phyloP scores from a whole-genome alignment of 53 echinoderm and acorn worm species.

The Antedon mediterranea region DNA sequence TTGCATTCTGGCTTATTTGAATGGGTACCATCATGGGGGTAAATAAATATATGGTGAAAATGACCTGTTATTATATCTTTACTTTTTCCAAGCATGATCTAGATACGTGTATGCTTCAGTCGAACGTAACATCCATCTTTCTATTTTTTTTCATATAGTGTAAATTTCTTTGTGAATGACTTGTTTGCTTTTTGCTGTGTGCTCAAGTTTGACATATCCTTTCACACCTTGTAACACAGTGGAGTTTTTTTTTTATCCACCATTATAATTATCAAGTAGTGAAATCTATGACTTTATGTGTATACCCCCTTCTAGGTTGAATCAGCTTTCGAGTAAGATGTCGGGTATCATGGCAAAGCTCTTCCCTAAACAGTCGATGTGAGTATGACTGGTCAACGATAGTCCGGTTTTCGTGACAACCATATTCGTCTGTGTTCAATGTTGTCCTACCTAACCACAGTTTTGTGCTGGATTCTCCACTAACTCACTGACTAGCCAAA shows the following conservation, averaged over 20 bases:
- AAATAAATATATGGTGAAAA: no score
- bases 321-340: slow-evolving; percentile 92
- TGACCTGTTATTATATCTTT: background rate
- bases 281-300: background rate
- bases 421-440: background rate
- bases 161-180: background rate
- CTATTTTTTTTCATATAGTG: background rate
- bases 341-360: slow-evolving; percentile 86
- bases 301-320: slow-evolving; percentile 70
- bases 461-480: background rate
- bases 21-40: no score
- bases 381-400: slow-evolving; percentile 38
- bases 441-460: background rate
- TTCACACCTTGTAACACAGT: background rate
- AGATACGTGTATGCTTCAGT: background rate
- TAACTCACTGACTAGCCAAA: background rate
- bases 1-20: no score
- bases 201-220: background rate
- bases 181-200: background rate
- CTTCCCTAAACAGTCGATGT: slow-evolving; percentile 96
- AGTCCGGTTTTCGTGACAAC: background rate
- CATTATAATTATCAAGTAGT: background rate
- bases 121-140: background rate
- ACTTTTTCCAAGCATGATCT: background rate
- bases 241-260: background rate